Evolutionary conservation across 2,888 invertebrate species (phyloP), one percentile per base, ranked within the genome.

Genomic region (Itoplectis maculator): DNA sequence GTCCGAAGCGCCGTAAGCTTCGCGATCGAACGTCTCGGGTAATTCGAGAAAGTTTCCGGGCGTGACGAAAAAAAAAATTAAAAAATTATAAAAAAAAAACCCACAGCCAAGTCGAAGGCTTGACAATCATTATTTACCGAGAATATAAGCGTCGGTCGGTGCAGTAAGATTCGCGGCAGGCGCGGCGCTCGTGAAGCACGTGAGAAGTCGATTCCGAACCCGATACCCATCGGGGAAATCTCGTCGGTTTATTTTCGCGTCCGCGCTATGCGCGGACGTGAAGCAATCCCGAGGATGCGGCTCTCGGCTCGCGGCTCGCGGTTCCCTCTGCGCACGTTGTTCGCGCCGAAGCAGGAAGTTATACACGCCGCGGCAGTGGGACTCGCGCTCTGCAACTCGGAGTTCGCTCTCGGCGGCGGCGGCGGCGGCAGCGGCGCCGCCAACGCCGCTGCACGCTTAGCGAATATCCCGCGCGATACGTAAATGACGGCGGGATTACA

Each of bases 401-500:
- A 54, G 54, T 54, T 65, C 23, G 54, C 54, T 54, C 54, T 54
- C 54, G 54, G 23, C 23, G 13, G 5, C 29, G 29, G 29, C 29
- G 29, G 29, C 29, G 29, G 3, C 29, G 29, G 3, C 29, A 5
- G 3, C 29, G 29, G 3, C 29, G 29, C 29, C 29, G 29, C 29
- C 29, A 5, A 2, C 29, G 29, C 29, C 29, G 29, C 29, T 69
- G 84, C 85, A 84, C 83, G 84, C 85, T 85, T 84, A 85, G 89
- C 86, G 88, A 88, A 88, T 86, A 47, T 69, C 84, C 85, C 75
- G 83, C 75, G 83, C 86, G 88, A 87, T 88, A 90, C 89, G 89
- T 89, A 88, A 90, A 89, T 89, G 89, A 89, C 87, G 87, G 85
- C 84, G 85, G 85, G 84, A 89, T 92, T 91, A 90, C 89, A 89